phyloP scores from a whole-genome alignment of 2,113 vertebrate species.

The Limanda limanda region DNA sequence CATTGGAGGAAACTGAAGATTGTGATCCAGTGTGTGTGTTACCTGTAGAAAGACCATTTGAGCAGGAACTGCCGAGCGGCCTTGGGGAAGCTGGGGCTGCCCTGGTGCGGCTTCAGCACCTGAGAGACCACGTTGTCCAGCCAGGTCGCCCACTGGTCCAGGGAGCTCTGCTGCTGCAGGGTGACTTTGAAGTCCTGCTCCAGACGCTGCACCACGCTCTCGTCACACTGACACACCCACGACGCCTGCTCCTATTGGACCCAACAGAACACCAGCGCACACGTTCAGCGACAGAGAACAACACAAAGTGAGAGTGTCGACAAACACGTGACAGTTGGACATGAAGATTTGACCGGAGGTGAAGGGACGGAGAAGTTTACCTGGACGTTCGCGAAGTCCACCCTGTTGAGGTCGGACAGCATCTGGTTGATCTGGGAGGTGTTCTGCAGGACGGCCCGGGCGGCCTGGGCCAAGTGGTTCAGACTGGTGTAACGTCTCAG shows the following conservation, averaged over 20 bases:
- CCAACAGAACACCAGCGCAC: neutral
- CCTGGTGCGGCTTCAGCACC: slow-evolving; percentile 92
- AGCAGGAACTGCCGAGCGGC: slow-evolving; percentile 97
- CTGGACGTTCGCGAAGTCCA: slow-evolving; percentile 98
- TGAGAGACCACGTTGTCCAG: slow-evolving; percentile 95
- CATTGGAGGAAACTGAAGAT: neutral
- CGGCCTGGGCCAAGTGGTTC: slow-evolving; percentile 96
- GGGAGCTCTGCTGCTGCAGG: slow-evolving; percentile 96
- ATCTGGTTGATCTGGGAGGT: slow-evolving; percentile 99
- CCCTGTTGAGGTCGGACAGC: slow-evolving; percentile 98
- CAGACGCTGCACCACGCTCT: slow-evolving; percentile 93
- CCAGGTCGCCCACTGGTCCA: slow-evolving; percentile 98
- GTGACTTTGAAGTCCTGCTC: slow-evolving; percentile 99
- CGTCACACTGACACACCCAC: slow-evolving; percentile 98
- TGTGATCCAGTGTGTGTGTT: neutral
- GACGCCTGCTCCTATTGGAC: slow-evolving; percentile 93
- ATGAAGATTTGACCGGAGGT: too few relatives aligned
- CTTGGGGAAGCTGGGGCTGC: slow-evolving; percentile 93
- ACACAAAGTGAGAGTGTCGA: neutral
- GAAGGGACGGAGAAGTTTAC: slow-evolving; percentile 64
- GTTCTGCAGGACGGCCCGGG: slow-evolving; percentile 96
- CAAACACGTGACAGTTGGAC: neutral
- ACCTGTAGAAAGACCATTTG: slow-evolving; percentile 99
- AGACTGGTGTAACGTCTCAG: slow-evolving; percentile 95
- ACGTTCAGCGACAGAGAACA: too few relatives aligned